These are phyloP conservation scores for Malthinus flaveolus DNA, from an alignment of 2,888 invertebrate species.

Conservation along the genomic window DNA sequence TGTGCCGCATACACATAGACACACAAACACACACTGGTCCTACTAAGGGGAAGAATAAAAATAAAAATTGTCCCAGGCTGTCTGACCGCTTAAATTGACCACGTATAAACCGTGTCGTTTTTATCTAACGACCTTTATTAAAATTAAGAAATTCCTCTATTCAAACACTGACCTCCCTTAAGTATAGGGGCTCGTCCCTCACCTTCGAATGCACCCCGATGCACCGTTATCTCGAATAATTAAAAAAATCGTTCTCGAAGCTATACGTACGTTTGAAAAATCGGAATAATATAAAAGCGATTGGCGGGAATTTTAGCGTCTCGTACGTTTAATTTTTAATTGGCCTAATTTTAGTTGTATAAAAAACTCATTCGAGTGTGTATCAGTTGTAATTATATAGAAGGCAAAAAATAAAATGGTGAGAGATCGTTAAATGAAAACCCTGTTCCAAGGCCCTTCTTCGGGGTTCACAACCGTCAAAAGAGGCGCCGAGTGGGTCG, in stretches of 20 bases:
- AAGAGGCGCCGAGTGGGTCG: slow-evolving; percentile 34
- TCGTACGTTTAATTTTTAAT: too few species aligned
- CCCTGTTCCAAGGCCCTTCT: slow-evolving; percentile 19
- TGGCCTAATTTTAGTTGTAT: too few species aligned
- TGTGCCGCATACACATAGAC: slow-evolving; percentile 4
- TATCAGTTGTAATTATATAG: not conserved
- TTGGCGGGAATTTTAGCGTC: too few species aligned
- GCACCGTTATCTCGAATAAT: slow-evolving; percentile 19
- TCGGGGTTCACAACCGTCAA: slow-evolving; percentile 26
- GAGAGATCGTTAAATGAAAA: slow-evolving; percentile 15
- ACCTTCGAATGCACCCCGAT: slow-evolving; percentile 9
- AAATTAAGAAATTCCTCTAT: not conserved
- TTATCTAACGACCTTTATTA: not conserved
- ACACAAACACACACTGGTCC: slow-evolving; percentile 5
- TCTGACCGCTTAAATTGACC: slow-evolving; percentile 27
- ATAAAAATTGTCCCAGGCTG: slow-evolving; percentile 22
- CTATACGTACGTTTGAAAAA: slow-evolving; percentile 2
- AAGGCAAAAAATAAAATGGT: slow-evolving; percentile 11
- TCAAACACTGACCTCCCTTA: slow-evolving; percentile 16
- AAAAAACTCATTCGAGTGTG: too few species aligned
- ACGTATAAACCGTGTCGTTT: slow-evolving; percentile 12
- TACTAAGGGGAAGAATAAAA: slow-evolving; percentile 10
- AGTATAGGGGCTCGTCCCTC: slow-evolving; percentile 6
- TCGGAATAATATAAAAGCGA: not conserved
- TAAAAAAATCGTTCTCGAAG: slow-evolving; percentile 15